Evolutionary conservation across 2,797 vertebrate genomes (phyloP).

Genomic region (Babyrousa celebensis): DNA sequence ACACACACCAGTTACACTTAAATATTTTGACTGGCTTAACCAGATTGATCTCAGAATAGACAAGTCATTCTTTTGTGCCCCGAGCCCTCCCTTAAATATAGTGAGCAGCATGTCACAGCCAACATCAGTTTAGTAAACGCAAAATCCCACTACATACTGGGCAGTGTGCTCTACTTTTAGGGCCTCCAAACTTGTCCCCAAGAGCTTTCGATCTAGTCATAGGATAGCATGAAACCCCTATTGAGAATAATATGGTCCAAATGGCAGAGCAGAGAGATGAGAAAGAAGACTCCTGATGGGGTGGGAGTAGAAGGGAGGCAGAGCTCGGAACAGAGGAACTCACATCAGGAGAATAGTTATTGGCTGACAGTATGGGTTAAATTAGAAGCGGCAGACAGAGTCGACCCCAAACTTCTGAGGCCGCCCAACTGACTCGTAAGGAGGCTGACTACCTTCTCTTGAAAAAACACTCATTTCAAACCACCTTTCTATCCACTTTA

Average conservation of each 20-base stretch:
- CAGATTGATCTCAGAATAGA: slow-evolving; percentile 34
- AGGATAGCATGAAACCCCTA: not conserved
- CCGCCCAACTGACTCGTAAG: not conserved
- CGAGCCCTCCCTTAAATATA: not conserved
- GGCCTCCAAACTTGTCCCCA: not conserved
- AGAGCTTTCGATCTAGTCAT: not conserved
- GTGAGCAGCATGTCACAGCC: not conserved
- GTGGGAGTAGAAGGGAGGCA: not conserved
- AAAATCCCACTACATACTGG: not conserved
- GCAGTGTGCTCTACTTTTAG: not conserved
- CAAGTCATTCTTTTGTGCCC: slow-evolving; percentile 7
- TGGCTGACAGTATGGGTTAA: not conserved
- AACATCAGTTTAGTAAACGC: not conserved
- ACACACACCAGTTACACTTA: not conserved
- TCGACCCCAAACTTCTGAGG: not conserved
- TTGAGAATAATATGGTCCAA: not conserved
- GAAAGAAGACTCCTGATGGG: not conserved
- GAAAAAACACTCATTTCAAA: slow-evolving; percentile 58
- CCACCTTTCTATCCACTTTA: slow-evolving; percentile 9
- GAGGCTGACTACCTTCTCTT: not conserved
- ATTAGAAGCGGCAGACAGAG: not conserved
- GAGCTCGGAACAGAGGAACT: not conserved
- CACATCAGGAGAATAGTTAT: not conserved
- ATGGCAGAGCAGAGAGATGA: not conserved
- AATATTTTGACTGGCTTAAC: not conserved